A percentile compares a stretch with the other conserved stretches of the same genome.
These are phyloP conservation scores for Galeruca laticollis DNA, from an alignment of 2,888 invertebrate genomes.

Conservation along the genomic window DNA sequence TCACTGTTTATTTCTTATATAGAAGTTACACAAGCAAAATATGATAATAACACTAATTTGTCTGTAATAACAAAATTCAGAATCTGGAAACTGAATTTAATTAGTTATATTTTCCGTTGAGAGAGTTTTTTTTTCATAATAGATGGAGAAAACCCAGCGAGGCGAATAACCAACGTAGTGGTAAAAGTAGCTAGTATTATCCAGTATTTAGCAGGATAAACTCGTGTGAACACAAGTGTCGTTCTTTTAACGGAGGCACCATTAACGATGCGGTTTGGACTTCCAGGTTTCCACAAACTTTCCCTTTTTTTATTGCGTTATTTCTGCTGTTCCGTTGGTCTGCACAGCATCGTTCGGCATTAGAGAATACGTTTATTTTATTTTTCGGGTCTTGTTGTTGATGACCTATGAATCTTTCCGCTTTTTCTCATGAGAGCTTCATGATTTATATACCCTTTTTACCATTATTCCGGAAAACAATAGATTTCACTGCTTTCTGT, in stretches of 20 bases:
- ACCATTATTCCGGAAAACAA: not conserved
- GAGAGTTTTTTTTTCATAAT: not conserved
- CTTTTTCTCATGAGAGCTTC: conserved; percentile 17
- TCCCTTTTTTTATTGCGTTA: conserved; percentile 9
- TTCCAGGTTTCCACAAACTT: conserved; percentile 7
- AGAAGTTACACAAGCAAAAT: no score
- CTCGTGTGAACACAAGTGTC: conserved; percentile 37
- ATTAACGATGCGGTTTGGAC: conserved; percentile 38
- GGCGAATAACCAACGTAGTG: conserved; percentile 15
- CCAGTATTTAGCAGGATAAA: conserved; percentile 30
- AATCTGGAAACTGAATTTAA: not conserved
- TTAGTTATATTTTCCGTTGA: not conserved
- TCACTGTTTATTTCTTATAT: no score
- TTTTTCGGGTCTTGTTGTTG: conserved; percentile 23
- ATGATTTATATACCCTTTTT: conserved; percentile 13
- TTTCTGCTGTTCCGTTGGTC: conserved; percentile 6
- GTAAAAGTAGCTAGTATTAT: conserved; percentile 31
- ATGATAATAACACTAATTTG: no score
- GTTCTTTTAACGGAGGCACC: conserved; percentile 42
- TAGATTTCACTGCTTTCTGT: not conserved
- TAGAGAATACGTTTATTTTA: conserved; percentile 27
- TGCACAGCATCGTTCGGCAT: not conserved
- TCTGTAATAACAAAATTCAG: not conserved
- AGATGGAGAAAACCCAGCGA: not conserved
- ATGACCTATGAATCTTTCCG: conserved; percentile 30